Base-by-base conservation (phyloP, 2,888 invertebrate genomes). In the Stenodera caucasica region DNA sequence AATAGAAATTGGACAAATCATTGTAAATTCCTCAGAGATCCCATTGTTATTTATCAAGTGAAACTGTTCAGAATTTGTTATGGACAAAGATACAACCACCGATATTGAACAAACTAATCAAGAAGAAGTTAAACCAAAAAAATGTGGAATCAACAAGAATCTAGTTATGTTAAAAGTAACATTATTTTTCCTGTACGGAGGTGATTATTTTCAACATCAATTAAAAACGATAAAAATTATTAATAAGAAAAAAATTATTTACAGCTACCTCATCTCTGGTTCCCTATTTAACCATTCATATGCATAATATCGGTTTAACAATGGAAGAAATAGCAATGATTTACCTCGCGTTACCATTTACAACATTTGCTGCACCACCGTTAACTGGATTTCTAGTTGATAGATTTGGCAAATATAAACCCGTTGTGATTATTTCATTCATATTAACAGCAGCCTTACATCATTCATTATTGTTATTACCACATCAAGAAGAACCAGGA, bases 231-330 rank as follows among this genome's bases (percentile, higher is more conserved):
- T 18, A 18, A 40, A 18, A 15, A 21, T 2, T 2, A 37, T 26
- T 5, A 5, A 53, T 26, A 14, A 35, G 14, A 26, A 32, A 26
- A 15, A 11, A 51, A 45, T 30, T 51, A 11, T 33, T 33, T 35
- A 49, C 78, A 90, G 94, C 92, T 54, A 90, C 92, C 33, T 92
- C 93, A 55, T 91, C 91, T 7, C 83, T 95, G 55, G 81, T 94
- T 60, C 94, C 95, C 0, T 95, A 93, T 79, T 81, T 95, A 74
- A 91, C 94, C 1, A 90, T 95, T 69, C 94, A 94, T 82, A 94
- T 95, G 94, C 92, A 91, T 81, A 89, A 91, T 75, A 89, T 94
- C 77, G 94, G 94, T 62, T 83, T 95, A 60, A 90, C 91, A 51
- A 89, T 94, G 67, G 90, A 91, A 72, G 92, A 95, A 82, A 91